phyloP scores from a whole-genome alignment of 2,797 vertebrate species.

The Cheirogaleus major region DNA sequence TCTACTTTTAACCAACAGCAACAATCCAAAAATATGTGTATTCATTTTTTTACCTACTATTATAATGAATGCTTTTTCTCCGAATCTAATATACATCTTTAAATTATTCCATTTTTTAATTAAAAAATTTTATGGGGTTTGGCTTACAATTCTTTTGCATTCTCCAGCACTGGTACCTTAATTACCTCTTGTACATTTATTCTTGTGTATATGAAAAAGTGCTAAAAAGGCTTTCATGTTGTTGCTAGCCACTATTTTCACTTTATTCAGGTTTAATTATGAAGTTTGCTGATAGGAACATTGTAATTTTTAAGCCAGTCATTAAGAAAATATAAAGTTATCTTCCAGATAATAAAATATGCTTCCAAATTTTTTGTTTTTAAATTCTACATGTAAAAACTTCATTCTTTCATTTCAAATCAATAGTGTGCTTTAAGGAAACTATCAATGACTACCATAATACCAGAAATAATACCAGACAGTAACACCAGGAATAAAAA shows the following conservation, averaged over 20 bases:
- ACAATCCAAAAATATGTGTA: conserved; percentile 21
- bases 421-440: not conserved
- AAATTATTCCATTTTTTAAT: conserved; percentile 68
- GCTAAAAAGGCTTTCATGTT: not conserved
- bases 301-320: not conserved
- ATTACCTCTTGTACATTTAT: conserved; percentile 34
- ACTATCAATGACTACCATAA: not conserved
- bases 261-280: conserved; percentile 14
- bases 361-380: not conserved
- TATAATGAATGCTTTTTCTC: conserved; percentile 68
- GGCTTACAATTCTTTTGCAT: conserved; percentile 48
- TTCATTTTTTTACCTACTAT: conserved; percentile 62
- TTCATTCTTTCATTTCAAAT: not conserved
- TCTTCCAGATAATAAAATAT: not conserved
- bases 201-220: not conserved
- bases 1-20: conserved; percentile 70
- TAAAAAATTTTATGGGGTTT: conserved; percentile 56
- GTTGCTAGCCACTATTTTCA: not conserved
- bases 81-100: conserved; percentile 50
- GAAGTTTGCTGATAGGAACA: not conserved
- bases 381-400: not conserved
- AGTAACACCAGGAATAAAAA: not conserved
- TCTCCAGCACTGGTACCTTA: conserved; percentile 30
- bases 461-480: not conserved
- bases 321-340: conserved; percentile 13